Base-by-base conservation (phyloP, 1,140 invertebrate genomes). In the Bombus affinis region DNA sequence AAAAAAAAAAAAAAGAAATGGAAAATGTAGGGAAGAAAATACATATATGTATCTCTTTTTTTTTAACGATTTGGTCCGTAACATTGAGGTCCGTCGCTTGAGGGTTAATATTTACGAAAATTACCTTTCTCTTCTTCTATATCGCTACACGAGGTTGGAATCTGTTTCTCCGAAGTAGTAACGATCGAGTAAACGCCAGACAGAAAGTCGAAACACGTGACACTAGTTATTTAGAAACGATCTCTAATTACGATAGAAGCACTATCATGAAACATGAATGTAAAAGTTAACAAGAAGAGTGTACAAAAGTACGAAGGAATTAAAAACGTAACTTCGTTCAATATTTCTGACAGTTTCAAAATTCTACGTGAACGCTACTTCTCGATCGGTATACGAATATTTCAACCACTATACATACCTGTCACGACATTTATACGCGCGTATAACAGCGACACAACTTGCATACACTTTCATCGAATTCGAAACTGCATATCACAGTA, bases 381-480 rank as follows among this genome's bases (percentile, higher is more conserved):
- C 44, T 28, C 39, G 18, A 28, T 13, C 66, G 44, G 72, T 66
- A 70, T 53, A 22, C 47, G 47, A 53, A 53, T 71, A 68, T 73
- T 70, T 22, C 22, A 62, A 86, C 59, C 66, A 35, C n/a, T 82
- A 53, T 44, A 83, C 28, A 62, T 66, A 86, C 28, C 79, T 73
- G 83, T 79, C 78, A 70, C 81, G 39, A 84, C 82, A 81, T 89
- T 87, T 84, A 59, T 42, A 53, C 73, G 73, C 74, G 37, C 42
- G 53, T 81, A 71, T 57, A 73, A 78, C 65, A 37, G 47, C 47
- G 62, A 42, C 57, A 37, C 62, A 73, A 72, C 28, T 71, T 37
- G 39, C 62, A 37, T 18, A 47, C 44, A 62, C 65, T 80, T 22
- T 6, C 37, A 65, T 47, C 76, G 47, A 74, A 62, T 86, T 89